Percentiles rank a stretch among this genome's conserved stretches.
These are phyloP conservation scores for Luperina nickerlii DNA, from an alignment of 2,888 invertebrate genomes.

Conservation along the genomic window DNA sequence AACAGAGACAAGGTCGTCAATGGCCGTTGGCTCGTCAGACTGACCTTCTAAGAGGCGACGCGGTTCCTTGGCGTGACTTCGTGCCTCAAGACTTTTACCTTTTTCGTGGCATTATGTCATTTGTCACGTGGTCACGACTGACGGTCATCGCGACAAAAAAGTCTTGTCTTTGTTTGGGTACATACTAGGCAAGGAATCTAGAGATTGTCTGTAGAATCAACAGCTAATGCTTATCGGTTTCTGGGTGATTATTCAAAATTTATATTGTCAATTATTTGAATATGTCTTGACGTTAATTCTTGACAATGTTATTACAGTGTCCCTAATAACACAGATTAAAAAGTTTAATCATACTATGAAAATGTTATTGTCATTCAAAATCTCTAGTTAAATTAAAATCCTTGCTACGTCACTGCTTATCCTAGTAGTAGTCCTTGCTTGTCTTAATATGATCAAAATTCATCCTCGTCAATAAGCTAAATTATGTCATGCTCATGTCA, in stretches of 20 bases:
- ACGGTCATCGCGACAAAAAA: constrained; percentile 28
- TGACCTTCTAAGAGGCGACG: constrained; percentile 61
- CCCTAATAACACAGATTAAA: no score
- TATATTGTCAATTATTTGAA: neutral
- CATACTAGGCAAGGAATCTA: neutral
- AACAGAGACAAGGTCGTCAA: constrained; percentile 75
- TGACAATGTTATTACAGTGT: neutral
- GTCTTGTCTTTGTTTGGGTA: constrained; percentile 24
- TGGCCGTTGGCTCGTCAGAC: constrained; percentile 74
- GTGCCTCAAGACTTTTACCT: constrained; percentile 68
- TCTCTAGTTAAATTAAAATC: no score
- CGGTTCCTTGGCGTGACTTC: constrained; percentile 56
- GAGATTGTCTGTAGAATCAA: constrained; percentile 1
- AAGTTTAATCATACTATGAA: no score
- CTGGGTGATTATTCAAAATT: neutral
- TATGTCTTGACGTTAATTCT: neutral
- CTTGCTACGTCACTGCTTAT: neutral
- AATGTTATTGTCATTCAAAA: no score
- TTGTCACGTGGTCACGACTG: constrained; percentile 52
- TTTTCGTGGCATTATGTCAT: constrained; percentile 67
- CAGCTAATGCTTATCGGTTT: neutral
- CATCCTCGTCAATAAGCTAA: neutral
- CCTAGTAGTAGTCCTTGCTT: no score
- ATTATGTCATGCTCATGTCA: neutral
- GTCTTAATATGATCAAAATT: neutral